These are phyloP conservation scores for Furcifer pardalis DNA, from an alignment of 2,797 vertebrate genomes.

Conservation along the genomic window DNA sequence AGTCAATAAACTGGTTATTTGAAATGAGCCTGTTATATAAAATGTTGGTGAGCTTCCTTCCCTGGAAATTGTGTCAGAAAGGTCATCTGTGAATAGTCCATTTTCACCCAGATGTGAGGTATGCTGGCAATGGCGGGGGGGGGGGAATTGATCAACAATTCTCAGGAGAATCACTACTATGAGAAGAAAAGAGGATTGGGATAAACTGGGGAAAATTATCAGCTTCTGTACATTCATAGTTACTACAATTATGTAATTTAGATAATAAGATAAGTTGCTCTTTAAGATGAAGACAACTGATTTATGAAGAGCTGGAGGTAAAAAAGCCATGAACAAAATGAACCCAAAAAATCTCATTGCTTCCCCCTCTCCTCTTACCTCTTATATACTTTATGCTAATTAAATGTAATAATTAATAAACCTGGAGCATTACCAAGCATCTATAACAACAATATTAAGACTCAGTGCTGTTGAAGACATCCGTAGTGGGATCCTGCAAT, in stretches of 20 bases:
- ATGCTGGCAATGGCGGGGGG: constrained; percentile 29
- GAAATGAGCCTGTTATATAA: constrained; percentile 33
- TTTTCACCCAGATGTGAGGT: constrained; percentile 47
- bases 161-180: constrained; percentile 49
- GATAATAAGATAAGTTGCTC: constrained; percentile 46
- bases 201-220: constrained; percentile 50
- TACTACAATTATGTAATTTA: constrained; percentile 45
- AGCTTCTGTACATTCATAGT: constrained; percentile 40
- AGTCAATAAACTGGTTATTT: constrained; percentile 20
- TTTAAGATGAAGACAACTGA: constrained; percentile 69
- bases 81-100: constrained; percentile 51
- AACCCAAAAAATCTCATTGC: constrained; percentile 57
- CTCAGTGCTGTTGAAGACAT: constrained; percentile 37
- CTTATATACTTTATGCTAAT: constrained; percentile 49
- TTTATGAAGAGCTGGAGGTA: constrained; percentile 66
- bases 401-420: constrained; percentile 65
- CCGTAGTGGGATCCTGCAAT: constrained; percentile 37
- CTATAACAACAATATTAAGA: constrained; percentile 27
- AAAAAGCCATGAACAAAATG: constrained; percentile 54
- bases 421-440: constrained; percentile 15
- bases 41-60: constrained; percentile 24
- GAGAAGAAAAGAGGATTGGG: constrained; percentile 38
- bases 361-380: constrained; percentile 6
- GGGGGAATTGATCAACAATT: constrained; percentile 55
- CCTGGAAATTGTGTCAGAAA: constrained; percentile 22